Evolutionary conservation across 1,140 invertebrate species (phyloP).

Genomic region (Drosophila novamexicana): DNA sequence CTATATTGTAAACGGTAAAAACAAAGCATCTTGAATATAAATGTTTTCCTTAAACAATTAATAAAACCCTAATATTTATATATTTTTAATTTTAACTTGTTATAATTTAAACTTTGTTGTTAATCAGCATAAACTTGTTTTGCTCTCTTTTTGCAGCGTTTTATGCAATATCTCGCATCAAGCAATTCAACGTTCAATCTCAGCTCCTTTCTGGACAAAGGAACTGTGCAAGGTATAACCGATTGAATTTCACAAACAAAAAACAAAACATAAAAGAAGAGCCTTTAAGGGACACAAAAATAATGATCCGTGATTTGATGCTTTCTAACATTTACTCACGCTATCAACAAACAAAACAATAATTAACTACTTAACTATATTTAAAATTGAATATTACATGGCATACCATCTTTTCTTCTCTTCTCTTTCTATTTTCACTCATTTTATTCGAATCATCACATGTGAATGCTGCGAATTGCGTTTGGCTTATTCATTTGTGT

Average conservation of each 20-base stretch:
- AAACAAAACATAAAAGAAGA: background rate
- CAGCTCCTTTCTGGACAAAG: constrained; percentile 98
- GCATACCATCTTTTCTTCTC: constrained; percentile 46
- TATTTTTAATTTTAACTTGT: too few species aligned
- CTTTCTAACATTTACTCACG: constrained; percentile 39
- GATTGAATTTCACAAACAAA: constrained; percentile 13
- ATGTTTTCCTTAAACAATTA: too few species aligned
- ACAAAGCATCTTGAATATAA: too few species aligned
- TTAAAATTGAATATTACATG: constrained; percentile 15
- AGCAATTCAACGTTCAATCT: constrained; percentile 99
- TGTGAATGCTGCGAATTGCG: constrained; percentile 63
- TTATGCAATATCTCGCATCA: constrained; percentile 99
- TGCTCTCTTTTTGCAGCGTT: constrained; percentile 91
- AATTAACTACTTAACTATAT: constrained; percentile 14
- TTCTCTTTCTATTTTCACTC: constrained; percentile 14
- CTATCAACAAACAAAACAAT: constrained; percentile 5
- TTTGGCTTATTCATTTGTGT: constrained; percentile 65
- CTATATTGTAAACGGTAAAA: too few species aligned
- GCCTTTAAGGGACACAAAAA: background rate
- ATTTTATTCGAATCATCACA: constrained; percentile 20
- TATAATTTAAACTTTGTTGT: background rate
- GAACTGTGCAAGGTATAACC: constrained; percentile 94
- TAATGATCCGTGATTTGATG: constrained; percentile 13
- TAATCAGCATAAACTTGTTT: background rate
- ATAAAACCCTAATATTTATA: too few species aligned